phyloP scores from a whole-genome alignment of 2,797 vertebrate species.

The Pseudochirops corinnae region DNA sequence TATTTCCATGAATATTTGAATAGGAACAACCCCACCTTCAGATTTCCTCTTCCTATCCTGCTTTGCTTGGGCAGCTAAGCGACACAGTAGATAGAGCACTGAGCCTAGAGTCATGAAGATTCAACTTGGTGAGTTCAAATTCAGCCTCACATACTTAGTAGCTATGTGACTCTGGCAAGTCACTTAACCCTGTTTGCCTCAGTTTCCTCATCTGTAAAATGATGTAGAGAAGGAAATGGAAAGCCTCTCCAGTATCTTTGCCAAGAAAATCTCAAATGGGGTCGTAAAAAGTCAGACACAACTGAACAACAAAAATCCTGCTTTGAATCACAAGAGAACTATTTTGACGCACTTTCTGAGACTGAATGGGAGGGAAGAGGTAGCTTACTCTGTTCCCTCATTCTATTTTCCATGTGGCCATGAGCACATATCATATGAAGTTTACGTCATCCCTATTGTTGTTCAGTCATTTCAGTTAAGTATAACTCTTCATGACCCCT shows the following conservation, averaged over 20 bases:
- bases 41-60: neutral
- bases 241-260: neutral
- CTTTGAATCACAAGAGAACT: neutral
- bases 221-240: neutral
- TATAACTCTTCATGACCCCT: neutral
- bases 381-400: neutral
- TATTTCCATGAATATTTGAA: neutral
- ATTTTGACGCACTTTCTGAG: neutral
- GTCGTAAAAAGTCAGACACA: neutral
- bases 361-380: neutral
- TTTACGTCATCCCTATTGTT: neutral
- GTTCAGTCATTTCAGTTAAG: neutral
- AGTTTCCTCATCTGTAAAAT: neutral
- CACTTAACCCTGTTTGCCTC: neutral
- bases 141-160: neutral
- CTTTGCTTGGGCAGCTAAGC: neutral
- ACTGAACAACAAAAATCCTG: neutral
- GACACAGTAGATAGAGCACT: neutral
- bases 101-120: neutral
- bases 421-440: neutral
- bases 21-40: neutral
- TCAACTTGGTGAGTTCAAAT: neutral
- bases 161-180: neutral
- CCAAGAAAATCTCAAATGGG: neutral
- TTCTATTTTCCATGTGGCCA: neutral